These are phyloP conservation scores for Leucania comma DNA, from an alignment of 2,888 invertebrate genomes.

Conservation along the genomic window DNA sequence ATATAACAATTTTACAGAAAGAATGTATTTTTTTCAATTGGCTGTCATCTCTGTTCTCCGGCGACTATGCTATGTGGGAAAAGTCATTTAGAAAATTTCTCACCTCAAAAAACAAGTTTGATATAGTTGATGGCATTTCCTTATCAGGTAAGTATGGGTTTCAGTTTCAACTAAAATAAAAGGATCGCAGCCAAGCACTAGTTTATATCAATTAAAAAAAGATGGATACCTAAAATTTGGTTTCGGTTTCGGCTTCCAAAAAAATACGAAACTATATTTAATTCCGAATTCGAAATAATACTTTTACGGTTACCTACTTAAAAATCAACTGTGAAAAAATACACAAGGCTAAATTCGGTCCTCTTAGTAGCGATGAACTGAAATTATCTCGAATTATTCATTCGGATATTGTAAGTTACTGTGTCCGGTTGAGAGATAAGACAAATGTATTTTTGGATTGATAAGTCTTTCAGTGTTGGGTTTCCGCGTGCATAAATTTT, in stretches of 20 bases:
- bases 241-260: slow-evolving; percentile 16
- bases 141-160: neutral
- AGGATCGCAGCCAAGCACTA: no score
- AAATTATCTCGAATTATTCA: neutral
- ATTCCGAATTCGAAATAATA: neutral
- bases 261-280: neutral
- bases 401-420: neutral
- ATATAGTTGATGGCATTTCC: no score
- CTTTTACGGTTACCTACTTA: no score
- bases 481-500: neutral
- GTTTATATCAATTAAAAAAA: no score
- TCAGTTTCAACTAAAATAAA: neutral
- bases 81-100: no score
- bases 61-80: no score
- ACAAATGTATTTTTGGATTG: neutral
- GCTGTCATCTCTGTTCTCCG: no score
- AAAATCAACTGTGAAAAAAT: no score
- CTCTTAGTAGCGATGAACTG: neutral
- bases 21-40: no score
- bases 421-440: neutral
- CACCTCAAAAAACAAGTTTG: no score
- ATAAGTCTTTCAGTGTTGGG: neutral
- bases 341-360: neutral
- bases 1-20: no score
- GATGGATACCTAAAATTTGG: neutral